Base-by-base conservation (phyloP, 2,113 vertebrate genomes). In the Lepus europaeus region DNA sequence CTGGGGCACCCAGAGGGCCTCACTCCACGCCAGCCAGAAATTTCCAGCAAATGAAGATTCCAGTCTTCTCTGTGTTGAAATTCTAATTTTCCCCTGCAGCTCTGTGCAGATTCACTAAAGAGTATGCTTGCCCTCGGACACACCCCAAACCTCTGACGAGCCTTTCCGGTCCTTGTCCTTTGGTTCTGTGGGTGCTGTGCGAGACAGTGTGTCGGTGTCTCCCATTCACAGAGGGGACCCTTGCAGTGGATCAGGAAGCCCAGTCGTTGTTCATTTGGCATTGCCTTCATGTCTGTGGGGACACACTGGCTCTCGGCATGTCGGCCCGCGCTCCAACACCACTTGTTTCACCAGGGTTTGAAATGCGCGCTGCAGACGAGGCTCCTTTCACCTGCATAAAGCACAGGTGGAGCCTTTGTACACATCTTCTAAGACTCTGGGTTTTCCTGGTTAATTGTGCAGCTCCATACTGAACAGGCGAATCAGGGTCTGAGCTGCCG, bases 381-480 rank as follows among this genome's bases (percentile, higher is more conserved):
- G 74, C 17, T 51, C 19, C 19, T 84, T 53, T 87, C 36, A 45
- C n/a, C 33, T 78, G 53, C 49, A 51, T 5, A 29, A 91, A 73
- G 10, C 45, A 45, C 45, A 45, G 6, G 45, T 7, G 45, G 22
- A 33, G 59, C 23, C 59, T 74, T 69, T 5, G 66, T 25, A 12
- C 25, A 23, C 0, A 2, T 27, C 59, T 76, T 56, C 63, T 56
- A 33, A 51, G 36, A 9, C 16, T 11, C 53, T 7, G 22, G 29
- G n/a, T 27, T 45, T 96, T 95, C 69, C 66, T 83, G 73, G 91
- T 94, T 96, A 93, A 93, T 96, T 97, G 96, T 93, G 86, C 39
- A 90, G 96, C 73, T 85, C 87, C 82, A 92, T 29, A 0, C 5
- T 51, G 89, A 84, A 70, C 88, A 87, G 90, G 80, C 33, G 74